Evolutionary conservation across 2,797 vertebrate genomes (phyloP), one percentile per base, ranked within the genome.

Genomic region (Chlorospingus flavigularis): DNA sequence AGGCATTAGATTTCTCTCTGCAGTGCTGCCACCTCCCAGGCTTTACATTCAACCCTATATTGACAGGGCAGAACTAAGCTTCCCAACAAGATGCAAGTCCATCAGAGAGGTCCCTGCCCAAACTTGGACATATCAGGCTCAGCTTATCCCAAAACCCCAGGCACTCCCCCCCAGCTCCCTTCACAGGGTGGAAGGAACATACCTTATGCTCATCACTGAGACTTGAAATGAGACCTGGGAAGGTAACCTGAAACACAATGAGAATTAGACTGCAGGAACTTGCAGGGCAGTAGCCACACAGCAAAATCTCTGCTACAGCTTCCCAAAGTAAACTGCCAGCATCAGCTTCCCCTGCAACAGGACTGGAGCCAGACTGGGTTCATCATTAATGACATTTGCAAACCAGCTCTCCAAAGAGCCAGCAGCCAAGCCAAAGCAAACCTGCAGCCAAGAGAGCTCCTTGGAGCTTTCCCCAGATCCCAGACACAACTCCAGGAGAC

Each of bases 181-280:
- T 50, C 11, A 9, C 35, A 80, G 17, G 19, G 2, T 6, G 31
- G 10, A 16, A 21, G 4, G 31, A 61, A 91, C 96, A 40, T 98
- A 98, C 98, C 97, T 6, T 5, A 9, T 5, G 40, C 6, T 92
- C 94, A 26, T 97, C 97, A 48, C 80, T 63, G 58, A 97, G 43
- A 18, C 51, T 33, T 24, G 92, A 76, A 50, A 96, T 3, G 4
- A 84, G 57, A 14, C 95, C 89, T 85, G 96, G 90, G 39, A 98
- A 95, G 65, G 90, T 92, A 89, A 98, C 94, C 98, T 98, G 74
- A 19, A 97, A 96, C 31, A 79, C 25, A 9, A 84, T 4, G 19
- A 13, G 4, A 6, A 43, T 96, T 43, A 83, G 14, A 20, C 13
- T 7, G 14, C 68, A 87, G 21, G 11, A 50, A 37, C 54, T 14